A percentile compares a stretch with the other conserved stretches of the same genome.
Evolutionary conservation across 2,113 vertebrate genomes (phyloP).

Genomic region (Irena cyanogastra): DNA sequence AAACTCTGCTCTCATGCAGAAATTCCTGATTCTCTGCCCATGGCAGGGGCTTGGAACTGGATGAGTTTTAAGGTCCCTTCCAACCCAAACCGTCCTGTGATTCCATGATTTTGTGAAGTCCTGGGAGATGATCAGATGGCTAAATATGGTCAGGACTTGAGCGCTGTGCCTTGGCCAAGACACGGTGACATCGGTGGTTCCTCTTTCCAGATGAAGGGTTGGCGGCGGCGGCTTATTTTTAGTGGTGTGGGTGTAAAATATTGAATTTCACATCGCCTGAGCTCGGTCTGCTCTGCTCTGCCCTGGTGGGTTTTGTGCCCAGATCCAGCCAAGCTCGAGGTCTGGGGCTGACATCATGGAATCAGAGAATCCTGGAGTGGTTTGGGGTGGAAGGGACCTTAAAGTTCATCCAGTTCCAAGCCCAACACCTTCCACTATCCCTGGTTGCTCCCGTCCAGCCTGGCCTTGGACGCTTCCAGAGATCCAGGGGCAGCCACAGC

Average conservation of each 20-base stretch:
- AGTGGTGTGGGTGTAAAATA: constrained; percentile 46
- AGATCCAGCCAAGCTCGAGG: neutral
- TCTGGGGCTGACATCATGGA: neutral
- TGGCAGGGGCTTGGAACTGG: neutral
- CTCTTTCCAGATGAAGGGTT: constrained; percentile 25
- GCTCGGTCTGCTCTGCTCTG: neutral
- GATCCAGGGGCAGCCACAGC: neutral
- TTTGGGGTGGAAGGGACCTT: neutral
- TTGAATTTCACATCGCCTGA: neutral
- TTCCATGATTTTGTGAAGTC: neutral
- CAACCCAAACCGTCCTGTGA: neutral
- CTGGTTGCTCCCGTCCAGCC: fast-evolving
- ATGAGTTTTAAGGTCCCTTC: neutral
- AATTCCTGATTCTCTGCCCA: neutral
- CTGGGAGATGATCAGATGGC: neutral
- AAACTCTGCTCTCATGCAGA: neutral
- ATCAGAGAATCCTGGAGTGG: neutral
- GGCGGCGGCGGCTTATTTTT: neutral
- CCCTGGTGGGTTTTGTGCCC: neutral
- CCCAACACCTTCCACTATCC: neutral
- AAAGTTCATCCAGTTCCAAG: neutral
- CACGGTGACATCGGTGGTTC: neutral
- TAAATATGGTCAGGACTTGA: constrained; percentile 43
- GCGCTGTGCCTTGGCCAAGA: neutral
- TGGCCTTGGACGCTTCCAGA: neutral